Base-by-base conservation (phyloP, 2,113 vertebrate species). In the Spheniscus mendiculus region DNA sequence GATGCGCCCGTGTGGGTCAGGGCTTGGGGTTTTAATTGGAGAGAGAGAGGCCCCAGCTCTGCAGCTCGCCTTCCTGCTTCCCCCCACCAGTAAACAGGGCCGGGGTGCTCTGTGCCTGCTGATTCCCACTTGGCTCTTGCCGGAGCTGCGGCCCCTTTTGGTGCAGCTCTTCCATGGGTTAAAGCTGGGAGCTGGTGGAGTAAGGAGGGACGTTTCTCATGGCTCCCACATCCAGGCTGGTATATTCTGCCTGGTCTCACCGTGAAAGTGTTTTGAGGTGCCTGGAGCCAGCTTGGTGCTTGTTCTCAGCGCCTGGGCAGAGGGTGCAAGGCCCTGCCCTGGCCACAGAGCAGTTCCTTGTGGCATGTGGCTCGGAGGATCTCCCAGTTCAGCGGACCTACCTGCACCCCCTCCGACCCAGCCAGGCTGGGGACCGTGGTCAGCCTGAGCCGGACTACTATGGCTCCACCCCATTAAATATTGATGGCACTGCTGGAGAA, bases 131-230 rank as follows among this genome's bases (percentile, higher is more conserved):
- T 49, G 1, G 4, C 56, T 69, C 34, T 49, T 32, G 27, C 40
- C 8, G 2, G 21, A 45, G 30, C 77, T 63, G 83, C 65, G 49
- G 63, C 52, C 32, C 84, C 87, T 73, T 72, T 71, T 50, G 11
- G 25, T n/a, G 16, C 19, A 44, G 52, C 16, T 80, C 30, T 65
- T 70, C 25, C 34, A 6, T 0, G 2, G 29, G 42, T n/a, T 65
- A 30, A 49, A 76, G 47, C 4, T 21, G 36, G 61, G 38, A 49
- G n/a, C n/a, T 76, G 29, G 16, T 29, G 23, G 40, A 27, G 25
- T 15, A 29, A 66, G 42, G 25, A 86, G 21, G n/a, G 17, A 1
- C 0, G 0, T 65, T 80, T 29, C 34, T 52, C 5, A 2, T 22
- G 25, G 26, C n/a, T 69, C 52, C 15, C 5, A 16, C 6, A 11